These are phyloP conservation scores for Phylloscopus trochilus DNA, from an alignment of 2,113 vertebrate species.

Conservation along the genomic window DNA sequence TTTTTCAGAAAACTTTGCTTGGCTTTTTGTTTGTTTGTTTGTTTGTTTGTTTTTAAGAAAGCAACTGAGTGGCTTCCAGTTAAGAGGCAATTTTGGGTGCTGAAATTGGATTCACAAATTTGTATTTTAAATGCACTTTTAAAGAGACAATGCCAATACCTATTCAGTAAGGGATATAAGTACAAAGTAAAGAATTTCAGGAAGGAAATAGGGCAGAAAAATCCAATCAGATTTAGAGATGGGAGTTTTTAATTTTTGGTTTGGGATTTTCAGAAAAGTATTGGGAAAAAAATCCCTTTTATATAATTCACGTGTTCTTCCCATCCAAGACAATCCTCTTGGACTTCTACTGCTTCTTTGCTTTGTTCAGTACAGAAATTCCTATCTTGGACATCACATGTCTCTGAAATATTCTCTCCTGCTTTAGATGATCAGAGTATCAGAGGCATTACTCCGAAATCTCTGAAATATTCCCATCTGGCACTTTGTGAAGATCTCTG, in stretches of 20 bases:
- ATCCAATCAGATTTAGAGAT: background rate
- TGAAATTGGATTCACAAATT: background rate
- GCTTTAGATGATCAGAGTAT: background rate
- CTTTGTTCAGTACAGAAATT: background rate
- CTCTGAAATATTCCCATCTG: background rate
- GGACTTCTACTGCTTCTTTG: background rate
- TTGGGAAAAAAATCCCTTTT: background rate
- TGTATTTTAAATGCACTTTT: background rate
- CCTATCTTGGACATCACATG: background rate
- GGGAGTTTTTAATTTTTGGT: background rate
- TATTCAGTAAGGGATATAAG: background rate
- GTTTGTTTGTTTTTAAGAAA: background rate
- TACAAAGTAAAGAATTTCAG: background rate
- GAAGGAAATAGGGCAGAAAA: background rate
- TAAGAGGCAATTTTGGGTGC: background rate
- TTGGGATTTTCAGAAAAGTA: background rate
- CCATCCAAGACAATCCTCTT: background rate
- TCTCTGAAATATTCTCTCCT: background rate
- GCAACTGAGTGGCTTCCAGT: background rate
- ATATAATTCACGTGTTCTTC: background rate
- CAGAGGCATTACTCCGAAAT: background rate
- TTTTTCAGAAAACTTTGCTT: background rate
- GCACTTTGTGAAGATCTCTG: background rate
- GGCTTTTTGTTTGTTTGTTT: background rate
- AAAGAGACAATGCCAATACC: background rate